Percentiles rank a stretch among this genome's conserved stretches.
Evolutionary conservation across 2,113 vertebrate species (phyloP).

Genomic region (Chaetodon auriga): DNA sequence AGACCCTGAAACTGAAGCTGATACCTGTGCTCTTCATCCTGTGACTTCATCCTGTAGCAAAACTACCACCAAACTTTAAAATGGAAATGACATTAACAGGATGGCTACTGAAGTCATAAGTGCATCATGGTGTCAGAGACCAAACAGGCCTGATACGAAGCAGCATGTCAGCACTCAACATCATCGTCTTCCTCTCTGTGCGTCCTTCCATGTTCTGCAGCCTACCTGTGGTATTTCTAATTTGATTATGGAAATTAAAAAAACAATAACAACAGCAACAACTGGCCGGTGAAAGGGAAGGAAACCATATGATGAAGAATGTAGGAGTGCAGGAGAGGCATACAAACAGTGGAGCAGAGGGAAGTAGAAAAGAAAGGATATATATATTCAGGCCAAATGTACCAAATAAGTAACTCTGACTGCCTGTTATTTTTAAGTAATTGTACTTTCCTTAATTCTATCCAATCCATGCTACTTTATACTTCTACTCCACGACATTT

Average conservation of each 20-base stretch:
- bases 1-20: background rate
- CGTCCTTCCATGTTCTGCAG: background rate
- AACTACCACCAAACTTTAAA: background rate
- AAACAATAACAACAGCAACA: background rate
- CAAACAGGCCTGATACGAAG: background rate
- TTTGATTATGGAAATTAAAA: slow-evolving; percentile 11
- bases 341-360: background rate
- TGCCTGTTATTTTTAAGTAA: too few species aligned
- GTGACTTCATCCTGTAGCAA: too few species aligned
- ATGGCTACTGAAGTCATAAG: background rate
- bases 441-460: too few species aligned
- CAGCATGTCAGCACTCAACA: background rate
- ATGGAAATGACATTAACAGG: background rate
- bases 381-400: background rate
- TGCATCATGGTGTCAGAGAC: background rate
- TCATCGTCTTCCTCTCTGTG: background rate
- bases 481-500: too few species aligned
- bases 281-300: background rate
- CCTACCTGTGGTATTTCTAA: too few species aligned
- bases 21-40: background rate
- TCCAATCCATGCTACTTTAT: too few species aligned
- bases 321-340: background rate
- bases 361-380: background rate
- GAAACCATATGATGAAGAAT: background rate
- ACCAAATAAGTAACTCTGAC: background rate